Conservation (phyloP, 2,888 invertebrate genomes). For the Eupithecia abbreviata region DNA sequence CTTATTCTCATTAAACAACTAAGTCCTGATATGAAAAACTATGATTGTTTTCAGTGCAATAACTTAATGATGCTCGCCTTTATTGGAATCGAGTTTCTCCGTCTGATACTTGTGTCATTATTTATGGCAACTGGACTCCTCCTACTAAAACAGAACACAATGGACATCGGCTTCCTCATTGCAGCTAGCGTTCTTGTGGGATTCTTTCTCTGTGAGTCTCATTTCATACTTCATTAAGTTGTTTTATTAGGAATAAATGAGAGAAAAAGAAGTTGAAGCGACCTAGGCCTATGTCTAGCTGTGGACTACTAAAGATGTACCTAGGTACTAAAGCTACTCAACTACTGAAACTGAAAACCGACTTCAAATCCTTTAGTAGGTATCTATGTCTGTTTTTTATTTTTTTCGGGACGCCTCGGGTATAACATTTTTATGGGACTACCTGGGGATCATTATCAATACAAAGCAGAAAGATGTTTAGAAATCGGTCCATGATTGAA, state of each 20-base stretch:
- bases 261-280: neutral
- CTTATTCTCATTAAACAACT: neutral
- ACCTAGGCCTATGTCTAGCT: no score
- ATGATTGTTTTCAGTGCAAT: slow-evolving; percentile 52
- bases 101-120: slow-evolving; percentile 59
- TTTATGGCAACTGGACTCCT: slow-evolving; percentile 63
- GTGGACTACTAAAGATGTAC: no score
- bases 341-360: no score
- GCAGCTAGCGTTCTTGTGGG: slow-evolving; percentile 74
- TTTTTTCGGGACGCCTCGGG: no score
- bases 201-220: slow-evolving; percentile 69
- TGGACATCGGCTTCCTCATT: slow-evolving; percentile 77
- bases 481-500: no score
- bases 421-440: no score
- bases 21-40: neutral
- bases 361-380: no score
- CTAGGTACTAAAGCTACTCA: no score
- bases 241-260: neutral
- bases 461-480: no score
- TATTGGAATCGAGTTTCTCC: slow-evolving; percentile 65
- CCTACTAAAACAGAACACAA: slow-evolving; percentile 74
- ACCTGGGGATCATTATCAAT: no score
- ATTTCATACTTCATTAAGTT: neutral
- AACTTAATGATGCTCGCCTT: slow-evolving; percentile 68
- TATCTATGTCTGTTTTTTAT: no score